phyloP scores from a whole-genome alignment of 2,797 vertebrate species.

The Poeciliopsis infans region DNA sequence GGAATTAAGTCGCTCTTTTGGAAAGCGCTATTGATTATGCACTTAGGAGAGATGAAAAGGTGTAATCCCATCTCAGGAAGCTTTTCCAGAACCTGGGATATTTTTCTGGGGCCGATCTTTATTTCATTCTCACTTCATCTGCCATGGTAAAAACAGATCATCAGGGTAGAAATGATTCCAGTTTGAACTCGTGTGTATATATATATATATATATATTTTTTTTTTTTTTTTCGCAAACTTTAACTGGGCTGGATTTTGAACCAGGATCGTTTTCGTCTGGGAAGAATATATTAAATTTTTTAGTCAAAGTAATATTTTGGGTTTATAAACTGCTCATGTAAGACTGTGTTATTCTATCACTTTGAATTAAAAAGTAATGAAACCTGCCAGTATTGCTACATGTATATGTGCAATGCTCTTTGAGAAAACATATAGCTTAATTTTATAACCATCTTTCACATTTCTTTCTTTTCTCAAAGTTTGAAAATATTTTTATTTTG shows the following conservation, averaged over 20 bases:
- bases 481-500: neutral
- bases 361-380: neutral
- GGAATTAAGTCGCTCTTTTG: conserved; percentile 11
- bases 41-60: neutral
- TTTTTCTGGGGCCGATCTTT: neutral
- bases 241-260: neutral
- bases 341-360: neutral
- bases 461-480: neutral
- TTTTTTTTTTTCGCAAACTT: neutral
- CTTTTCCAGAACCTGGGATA: neutral
- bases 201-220: neutral
- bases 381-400: neutral
- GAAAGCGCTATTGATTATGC: conserved; percentile 9
- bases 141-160: neutral
- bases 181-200: neutral
- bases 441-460: neutral
- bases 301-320: neutral
- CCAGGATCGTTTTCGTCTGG: neutral
- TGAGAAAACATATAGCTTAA: neutral
- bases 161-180: neutral
- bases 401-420: neutral
- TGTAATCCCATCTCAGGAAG: neutral
- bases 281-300: neutral
- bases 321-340: neutral
- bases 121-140: neutral